These are phyloP conservation scores for Apogon hyalosoma DNA, from an alignment of 2,797 vertebrate species.

Conservation along the genomic window DNA sequence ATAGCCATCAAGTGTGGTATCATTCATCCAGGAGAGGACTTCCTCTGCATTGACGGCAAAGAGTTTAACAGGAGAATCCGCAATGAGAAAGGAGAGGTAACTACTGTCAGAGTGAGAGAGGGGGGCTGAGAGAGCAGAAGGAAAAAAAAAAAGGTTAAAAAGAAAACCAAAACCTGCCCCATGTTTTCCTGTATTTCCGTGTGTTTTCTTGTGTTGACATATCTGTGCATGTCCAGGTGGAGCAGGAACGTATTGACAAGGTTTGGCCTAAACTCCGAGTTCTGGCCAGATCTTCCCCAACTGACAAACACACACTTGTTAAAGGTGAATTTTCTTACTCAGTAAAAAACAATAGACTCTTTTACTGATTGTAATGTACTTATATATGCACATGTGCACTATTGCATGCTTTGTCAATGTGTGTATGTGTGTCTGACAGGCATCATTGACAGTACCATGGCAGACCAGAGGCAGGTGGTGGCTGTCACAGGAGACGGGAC, in stretches of 20 bases:
- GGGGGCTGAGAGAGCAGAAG: constrained; percentile 14
- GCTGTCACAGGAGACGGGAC: constrained; percentile 94
- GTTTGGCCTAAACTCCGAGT: constrained; percentile 95
- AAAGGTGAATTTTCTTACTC: constrained; percentile 85
- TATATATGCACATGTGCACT: too few relatives aligned
- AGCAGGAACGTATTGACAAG: constrained; percentile 94
- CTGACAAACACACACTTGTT: constrained; percentile 93
- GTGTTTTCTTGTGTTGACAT: too few relatives aligned
- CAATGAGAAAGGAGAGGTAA: constrained; percentile 93
- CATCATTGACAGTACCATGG: constrained; percentile 91
- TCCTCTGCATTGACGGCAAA: constrained; percentile 92
- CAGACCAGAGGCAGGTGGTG: constrained; percentile 93
- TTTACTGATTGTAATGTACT: background rate
- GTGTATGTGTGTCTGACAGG: constrained; percentile 75
- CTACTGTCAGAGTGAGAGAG: too few relatives aligned
- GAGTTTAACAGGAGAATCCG: constrained; percentile 93
- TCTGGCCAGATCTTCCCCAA: constrained; percentile 92
- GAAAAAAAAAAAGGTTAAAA: background rate
- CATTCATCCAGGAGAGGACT: constrained; percentile 92
- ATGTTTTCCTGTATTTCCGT: too few relatives aligned
- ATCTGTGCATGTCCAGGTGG: constrained; percentile 80
- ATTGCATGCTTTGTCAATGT: too few relatives aligned
- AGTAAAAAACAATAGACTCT: background rate
- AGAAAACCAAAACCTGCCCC: background rate
- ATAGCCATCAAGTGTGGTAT: constrained; percentile 94